Evolutionary conservation across 2,113 vertebrate genomes (phyloP).

Genomic region (Alectura lathami): DNA sequence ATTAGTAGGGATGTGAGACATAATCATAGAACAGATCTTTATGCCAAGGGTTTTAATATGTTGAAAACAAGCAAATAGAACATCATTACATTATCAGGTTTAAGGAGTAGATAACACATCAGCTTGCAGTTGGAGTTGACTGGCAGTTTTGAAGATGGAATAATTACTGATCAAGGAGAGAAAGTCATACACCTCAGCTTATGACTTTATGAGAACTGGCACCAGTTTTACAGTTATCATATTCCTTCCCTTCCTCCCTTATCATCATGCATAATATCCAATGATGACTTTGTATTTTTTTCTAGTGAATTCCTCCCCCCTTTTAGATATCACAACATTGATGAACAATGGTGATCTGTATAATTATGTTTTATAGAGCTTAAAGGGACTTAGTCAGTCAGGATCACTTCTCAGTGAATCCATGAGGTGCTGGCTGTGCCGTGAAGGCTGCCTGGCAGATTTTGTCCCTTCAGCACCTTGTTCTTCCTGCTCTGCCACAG

Average conservation of each 20-base stretch:
- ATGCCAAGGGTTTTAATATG: neutral
- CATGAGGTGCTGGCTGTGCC: neutral
- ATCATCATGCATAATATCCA: neutral
- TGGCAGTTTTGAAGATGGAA: neutral
- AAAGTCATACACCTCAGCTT: neutral
- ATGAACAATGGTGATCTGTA: neutral
- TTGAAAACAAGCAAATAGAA: neutral
- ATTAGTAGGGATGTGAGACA: neutral
- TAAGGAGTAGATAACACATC: neutral
- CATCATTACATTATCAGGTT: neutral
- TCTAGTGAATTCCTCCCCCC: neutral
- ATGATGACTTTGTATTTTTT: neutral
- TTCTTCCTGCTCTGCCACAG: neutral
- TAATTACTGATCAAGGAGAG: neutral
- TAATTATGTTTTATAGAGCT: neutral
- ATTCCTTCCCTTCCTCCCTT: neutral
- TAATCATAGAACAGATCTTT: neutral
- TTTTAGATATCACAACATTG: neutral
- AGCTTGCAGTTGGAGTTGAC: neutral
- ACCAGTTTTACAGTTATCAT: neutral
- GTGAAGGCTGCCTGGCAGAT: neutral
- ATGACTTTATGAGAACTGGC: neutral
- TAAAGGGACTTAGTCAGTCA: neutral
- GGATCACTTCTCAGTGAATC: neutral
- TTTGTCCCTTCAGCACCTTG: neutral